A percentile compares a stretch with the other conserved stretches of the same genome.
Conservation (phyloP, 2,113 vertebrate genomes). For the Pungitius pungitius region DNA sequence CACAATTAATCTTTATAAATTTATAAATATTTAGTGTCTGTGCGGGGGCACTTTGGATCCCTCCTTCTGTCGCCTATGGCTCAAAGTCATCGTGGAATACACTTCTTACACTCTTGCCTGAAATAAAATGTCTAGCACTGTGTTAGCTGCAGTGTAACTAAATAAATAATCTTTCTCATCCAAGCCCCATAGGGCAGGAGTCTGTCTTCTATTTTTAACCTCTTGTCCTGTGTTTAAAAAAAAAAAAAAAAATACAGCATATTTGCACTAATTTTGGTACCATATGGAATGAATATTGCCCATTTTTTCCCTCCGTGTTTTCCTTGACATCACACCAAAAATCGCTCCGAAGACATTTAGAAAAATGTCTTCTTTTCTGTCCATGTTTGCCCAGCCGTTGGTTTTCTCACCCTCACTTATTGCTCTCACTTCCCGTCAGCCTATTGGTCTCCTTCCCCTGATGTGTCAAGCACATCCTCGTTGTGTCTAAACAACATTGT, state of each 20-base stretch:
- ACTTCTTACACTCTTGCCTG: no score
- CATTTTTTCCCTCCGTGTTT: neutral
- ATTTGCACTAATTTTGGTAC: neutral
- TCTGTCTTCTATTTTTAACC: neutral
- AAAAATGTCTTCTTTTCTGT: neutral
- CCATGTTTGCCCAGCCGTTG: neutral
- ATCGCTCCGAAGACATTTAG: neutral
- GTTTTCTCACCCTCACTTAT: neutral
- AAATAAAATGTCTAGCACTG: neutral
- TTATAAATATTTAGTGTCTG: neutral
- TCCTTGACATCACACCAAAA: neutral
- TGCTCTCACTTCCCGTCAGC: neutral
- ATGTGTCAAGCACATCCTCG: conserved; percentile 49
- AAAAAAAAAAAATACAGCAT: neutral
- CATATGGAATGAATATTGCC: neutral
- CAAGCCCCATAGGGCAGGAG: neutral
- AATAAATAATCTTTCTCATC: neutral
- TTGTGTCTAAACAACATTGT: conserved; percentile 60
- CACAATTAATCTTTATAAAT: neutral
- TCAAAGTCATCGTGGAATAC: no score
- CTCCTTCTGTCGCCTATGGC: no score
- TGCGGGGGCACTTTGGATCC: no score
- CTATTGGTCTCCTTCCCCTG: neutral
- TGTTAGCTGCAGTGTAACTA: neutral
- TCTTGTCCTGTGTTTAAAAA: neutral